Percentiles rank a stretch among this genome's conserved stretches.
phyloP scores from a whole-genome alignment of 2,113 vertebrate species.

The Riparia riparia region DNA sequence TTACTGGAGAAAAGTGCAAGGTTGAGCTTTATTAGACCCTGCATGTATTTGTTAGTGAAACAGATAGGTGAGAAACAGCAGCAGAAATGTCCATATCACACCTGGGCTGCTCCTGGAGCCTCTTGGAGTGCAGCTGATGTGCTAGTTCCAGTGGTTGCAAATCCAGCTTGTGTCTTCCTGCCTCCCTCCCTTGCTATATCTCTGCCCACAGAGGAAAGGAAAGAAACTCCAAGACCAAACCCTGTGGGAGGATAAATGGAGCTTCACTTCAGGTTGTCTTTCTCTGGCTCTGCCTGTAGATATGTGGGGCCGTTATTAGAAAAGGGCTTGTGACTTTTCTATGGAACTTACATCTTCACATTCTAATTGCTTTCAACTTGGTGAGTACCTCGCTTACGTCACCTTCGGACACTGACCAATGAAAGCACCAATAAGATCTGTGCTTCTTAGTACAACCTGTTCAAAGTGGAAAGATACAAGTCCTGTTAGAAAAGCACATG shows the following conservation, averaged over 20 bases:
- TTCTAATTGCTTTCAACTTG: background rate
- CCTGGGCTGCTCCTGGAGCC: background rate
- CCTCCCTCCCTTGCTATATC: background rate
- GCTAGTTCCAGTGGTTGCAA: background rate
- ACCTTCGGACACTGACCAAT: background rate
- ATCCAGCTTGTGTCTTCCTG: background rate
- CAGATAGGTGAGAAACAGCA: background rate
- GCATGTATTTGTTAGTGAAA: background rate
- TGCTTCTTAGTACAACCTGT: background rate
- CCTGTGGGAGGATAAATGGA: too few relatives aligned
- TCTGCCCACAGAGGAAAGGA: background rate
- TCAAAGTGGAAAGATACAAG: background rate
- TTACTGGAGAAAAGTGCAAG: background rate
- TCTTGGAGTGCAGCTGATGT: background rate
- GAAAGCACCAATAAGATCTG: background rate
- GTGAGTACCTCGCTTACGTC: too few relatives aligned
- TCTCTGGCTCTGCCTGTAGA: background rate
- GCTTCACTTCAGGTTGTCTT: background rate
- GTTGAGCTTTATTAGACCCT: background rate
- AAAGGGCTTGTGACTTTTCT: background rate
- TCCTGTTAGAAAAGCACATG: background rate
- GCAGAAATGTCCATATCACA: background rate
- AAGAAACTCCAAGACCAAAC: background rate
- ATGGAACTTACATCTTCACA: background rate
- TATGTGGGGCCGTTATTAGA: fast-evolving